phyloP scores from a whole-genome alignment of 2,113 vertebrate genomes.

The Halcyon malimbica region DNA sequence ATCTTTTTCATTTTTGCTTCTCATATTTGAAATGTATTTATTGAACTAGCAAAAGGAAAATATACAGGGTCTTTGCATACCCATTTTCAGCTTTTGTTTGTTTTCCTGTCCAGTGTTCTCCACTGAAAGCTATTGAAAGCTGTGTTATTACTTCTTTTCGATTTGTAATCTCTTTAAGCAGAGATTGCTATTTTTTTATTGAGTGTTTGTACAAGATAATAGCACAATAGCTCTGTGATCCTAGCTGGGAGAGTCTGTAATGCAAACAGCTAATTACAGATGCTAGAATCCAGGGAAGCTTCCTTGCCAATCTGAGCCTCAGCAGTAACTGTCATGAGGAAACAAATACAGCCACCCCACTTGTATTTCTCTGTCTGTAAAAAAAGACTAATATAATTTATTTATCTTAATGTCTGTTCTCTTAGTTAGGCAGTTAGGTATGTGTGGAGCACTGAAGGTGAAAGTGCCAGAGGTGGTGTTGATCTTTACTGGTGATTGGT shows the following conservation, averaged over 20 bases:
- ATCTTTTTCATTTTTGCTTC: not conserved
- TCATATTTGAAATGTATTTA: not conserved
- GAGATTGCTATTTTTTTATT: not conserved
- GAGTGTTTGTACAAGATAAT: not conserved
- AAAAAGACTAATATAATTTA: not conserved
- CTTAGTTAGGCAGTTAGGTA: not conserved
- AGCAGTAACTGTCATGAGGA: not conserved
- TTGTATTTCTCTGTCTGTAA: not conserved
- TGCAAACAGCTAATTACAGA: not conserved
- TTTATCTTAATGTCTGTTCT: not conserved
- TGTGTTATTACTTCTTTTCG: not conserved
- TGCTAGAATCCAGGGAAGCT: not conserved
- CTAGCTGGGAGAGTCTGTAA: not conserved
- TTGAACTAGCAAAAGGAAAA: not conserved
- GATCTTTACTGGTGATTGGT: not conserved
- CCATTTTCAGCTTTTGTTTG: not conserved
- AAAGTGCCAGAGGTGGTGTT: not conserved
- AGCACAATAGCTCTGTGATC: not conserved
- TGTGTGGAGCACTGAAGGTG: not conserved
- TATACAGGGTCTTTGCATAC: not conserved
- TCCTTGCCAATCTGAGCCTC: not conserved
- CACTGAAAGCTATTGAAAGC: not conserved
- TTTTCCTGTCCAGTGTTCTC: not conserved
- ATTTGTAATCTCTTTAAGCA: not conserved
- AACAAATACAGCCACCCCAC: not conserved